A percentile compares a stretch with the other conserved stretches of the same genome.
Conservation (phyloP, 2,113 vertebrate genomes). For the Carassius carassius region DNA sequence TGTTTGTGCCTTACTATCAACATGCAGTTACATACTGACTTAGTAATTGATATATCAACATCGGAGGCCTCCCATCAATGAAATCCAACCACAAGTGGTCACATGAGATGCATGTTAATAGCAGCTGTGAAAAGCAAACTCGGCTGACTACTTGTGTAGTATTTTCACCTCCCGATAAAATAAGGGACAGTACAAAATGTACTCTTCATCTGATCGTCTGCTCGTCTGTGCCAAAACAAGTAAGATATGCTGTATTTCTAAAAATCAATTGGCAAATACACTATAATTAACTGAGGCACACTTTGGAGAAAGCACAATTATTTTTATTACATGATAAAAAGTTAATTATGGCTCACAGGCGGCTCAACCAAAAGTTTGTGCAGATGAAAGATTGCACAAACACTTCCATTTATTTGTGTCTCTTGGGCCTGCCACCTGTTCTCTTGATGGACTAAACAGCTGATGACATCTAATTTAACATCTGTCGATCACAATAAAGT, state of each 20-base stretch:
- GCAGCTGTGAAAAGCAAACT: not conserved
- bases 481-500: not conserved
- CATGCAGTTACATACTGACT: not conserved
- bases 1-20: not conserved
- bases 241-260: not conserved
- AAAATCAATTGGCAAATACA: not conserved
- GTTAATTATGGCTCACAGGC: not conserved
- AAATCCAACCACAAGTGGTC: not conserved
- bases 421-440: not conserved
- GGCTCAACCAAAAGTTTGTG: not conserved
- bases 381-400: slow-evolving; percentile 27
- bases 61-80: not conserved
- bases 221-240: not conserved
- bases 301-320: not conserved
- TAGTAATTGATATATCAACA: not conserved
- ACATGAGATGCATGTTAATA: not conserved
- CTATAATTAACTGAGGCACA: not conserved
- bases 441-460: not conserved
- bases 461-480: not conserved
- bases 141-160: not conserved
- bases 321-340: not conserved
- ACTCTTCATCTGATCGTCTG: not conserved
- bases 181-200: not conserved
- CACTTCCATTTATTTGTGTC: slow-evolving; percentile 13
- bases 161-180: not conserved